phyloP scores from a whole-genome alignment of 2,888 invertebrate genomes.

The Drosophila colorata region DNA sequence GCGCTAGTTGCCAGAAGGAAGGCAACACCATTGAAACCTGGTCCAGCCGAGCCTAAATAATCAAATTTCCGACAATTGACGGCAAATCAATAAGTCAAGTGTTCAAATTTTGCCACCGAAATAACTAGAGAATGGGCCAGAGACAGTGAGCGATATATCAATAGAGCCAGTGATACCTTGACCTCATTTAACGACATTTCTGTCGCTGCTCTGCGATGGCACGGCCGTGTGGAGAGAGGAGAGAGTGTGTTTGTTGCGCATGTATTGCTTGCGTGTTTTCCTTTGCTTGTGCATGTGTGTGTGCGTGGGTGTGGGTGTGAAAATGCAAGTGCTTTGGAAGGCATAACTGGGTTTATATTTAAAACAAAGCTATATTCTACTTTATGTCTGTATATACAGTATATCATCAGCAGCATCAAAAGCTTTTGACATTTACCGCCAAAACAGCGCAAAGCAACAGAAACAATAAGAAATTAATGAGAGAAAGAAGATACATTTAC shows the following conservation, averaged over 20 bases:
- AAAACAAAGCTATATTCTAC: conserved; percentile 2
- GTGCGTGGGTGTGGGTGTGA: conserved; percentile 5
- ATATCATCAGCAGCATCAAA: conserved; percentile 57
- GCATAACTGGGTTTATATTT: conserved; percentile 23
- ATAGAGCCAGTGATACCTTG: conserved; percentile 58
- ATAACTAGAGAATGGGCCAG: conserved; percentile 3
- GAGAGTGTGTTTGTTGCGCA: conserved; percentile 5
- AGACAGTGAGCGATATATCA: conserved; percentile 20
- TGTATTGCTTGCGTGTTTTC: neutral
- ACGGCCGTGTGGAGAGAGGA: neutral
- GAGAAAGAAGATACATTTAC: neutral
- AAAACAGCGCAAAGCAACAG: conserved; percentile 31
- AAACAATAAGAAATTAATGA: conserved; percentile 6
- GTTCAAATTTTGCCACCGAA: conserved; percentile 44
- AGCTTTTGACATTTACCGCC: conserved; percentile 46
- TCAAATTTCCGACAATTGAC: conserved; percentile 62
- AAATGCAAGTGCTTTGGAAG: conserved; percentile 14
- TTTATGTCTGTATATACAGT: conserved; percentile 21
- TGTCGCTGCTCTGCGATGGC: neutral
- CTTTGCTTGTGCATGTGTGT: neutral
- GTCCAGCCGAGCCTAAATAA: conserved; percentile 60
- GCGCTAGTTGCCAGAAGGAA: conserved; percentile 3
- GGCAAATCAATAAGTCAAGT: conserved; percentile 71
- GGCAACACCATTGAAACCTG: conserved; percentile 32
- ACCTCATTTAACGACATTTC: conserved; percentile 69